Evolutionary conservation across 2,888 invertebrate genomes (phyloP).

Genomic region (Priapulus caudatus): DNA sequence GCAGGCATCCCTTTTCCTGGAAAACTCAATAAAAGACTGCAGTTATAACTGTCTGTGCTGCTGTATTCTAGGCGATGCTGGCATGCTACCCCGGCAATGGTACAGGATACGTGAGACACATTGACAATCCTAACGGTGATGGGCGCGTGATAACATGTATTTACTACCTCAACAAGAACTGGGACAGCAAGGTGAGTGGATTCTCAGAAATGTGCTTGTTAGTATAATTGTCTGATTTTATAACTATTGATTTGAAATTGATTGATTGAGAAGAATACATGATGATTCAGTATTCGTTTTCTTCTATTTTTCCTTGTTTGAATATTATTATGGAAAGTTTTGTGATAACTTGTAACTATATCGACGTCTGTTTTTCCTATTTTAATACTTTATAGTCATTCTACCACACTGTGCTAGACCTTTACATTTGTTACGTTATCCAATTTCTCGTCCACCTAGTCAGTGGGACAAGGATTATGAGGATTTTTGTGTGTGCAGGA

Average conservation of each 20-base stretch:
- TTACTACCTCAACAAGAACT: slow-evolving; percentile 89
- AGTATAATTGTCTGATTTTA: no score
- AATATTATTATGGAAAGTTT: slow-evolving; percentile 9
- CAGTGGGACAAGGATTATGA: no score
- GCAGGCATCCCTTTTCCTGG: not conserved
- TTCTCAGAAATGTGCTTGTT: no score
- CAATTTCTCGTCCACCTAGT: no score
- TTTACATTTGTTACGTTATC: not conserved
- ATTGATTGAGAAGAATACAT: no score
- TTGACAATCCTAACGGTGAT: slow-evolving; percentile 92
- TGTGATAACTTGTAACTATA: not conserved
- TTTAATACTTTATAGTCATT: not conserved
- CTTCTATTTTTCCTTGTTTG: not conserved
- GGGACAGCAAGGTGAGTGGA: slow-evolving; percentile 61
- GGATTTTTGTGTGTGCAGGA: no score
- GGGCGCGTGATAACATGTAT: slow-evolving; percentile 94
- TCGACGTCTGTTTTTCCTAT: slow-evolving; percentile 9
- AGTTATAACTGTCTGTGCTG: slow-evolving; percentile 5
- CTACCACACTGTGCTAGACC: not conserved
- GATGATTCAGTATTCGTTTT: slow-evolving; percentile 5
- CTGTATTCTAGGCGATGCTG: slow-evolving; percentile 74
- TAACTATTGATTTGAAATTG: not conserved
- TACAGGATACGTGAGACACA: slow-evolving; percentile 88
- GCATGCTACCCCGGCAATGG: slow-evolving; percentile 94
- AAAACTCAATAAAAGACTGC: not conserved